Base-by-base conservation (phyloP, 1,140 invertebrate species). In the Drosophila pachea region DNA sequence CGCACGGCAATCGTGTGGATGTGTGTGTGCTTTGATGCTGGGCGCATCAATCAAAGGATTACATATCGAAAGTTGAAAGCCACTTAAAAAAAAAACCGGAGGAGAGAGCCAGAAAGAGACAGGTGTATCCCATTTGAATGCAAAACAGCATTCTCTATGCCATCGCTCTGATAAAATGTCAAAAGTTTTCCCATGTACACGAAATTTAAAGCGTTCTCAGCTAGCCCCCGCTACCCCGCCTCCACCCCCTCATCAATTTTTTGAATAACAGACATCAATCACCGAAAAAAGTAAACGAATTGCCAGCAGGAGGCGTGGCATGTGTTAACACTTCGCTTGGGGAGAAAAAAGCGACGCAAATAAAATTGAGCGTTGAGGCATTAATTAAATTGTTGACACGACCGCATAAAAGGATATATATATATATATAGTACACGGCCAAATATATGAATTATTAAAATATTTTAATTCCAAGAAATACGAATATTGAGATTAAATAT, bases 1-100 rank as follows among this genome's bases (percentile, higher is more conserved):
- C 48, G 16, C 35, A 38, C 50, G 55, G 4, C 40, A 7, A 54
- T 40, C 14, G 45, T 53, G 43, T 14, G 48, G 48, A 63, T 68
- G 40, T 45, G 35, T 68, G 47, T 59, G 14, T 69, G 72, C 78
- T 73, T 76, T 69, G 77, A 74, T 43, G 73, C 67, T 74, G 61
- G 58, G 64, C 81, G 65, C 79, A 83, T 83, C 79, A 83, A 83
- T 83, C 79, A 83, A 83, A 84, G 79, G 79, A 83, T 83, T 83
- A 83, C 79, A 83, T 83, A 83, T 83, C 79, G 79, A 78, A 83
- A 78, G 73, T 78, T 73, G 77, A 76, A 79, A 79, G 81, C 54
- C 65, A 71, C 73, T 78, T 83, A 68, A 68, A 68, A 74, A 77
- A 74, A 73, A 68, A 47, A 31, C 48, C 7, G 7, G 16, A 12